A percentile compares a stretch with the other conserved stretches of the same genome.
Evolutionary conservation across 2,797 vertebrate genomes (phyloP).

Genomic region (Tangara arthus): DNA sequence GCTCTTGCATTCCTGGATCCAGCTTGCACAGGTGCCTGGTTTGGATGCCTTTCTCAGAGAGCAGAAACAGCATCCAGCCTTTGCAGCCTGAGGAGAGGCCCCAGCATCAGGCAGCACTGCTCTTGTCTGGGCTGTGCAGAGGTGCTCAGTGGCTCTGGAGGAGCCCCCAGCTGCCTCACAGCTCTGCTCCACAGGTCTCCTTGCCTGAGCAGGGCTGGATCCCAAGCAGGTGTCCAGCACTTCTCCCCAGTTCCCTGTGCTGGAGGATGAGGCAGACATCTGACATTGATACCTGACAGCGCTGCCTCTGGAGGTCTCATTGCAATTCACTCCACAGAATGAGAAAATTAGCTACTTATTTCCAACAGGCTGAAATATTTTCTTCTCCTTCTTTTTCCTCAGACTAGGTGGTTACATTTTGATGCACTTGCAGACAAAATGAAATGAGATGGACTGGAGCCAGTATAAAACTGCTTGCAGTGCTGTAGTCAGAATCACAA

Average conservation of each 20-base stretch:
- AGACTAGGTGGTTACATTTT: neutral
- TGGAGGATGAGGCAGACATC: neutral
- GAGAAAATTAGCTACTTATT: neutral
- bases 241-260: neutral
- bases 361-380: neutral
- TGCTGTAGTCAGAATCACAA: neutral
- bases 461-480: neutral
- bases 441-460: neutral
- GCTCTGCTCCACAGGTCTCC: rapidly evolving
- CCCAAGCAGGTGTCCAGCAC: neutral
- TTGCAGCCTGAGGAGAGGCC: neutral
- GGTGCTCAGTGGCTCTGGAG: neutral
- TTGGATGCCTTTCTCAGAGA: neutral
- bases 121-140: neutral
- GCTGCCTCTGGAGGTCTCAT: neutral
- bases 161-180: neutral
- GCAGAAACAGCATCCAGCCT: neutral
- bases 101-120: neutral
- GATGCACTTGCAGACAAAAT: neutral
- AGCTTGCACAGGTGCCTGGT: neutral
- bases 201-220: neutral
- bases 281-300: neutral
- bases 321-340: neutral
- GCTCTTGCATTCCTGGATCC: neutral
- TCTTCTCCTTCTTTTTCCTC: neutral